A percentile compares a stretch with the other conserved stretches of the same genome.
These are phyloP conservation scores for Himalopsyche anomala DNA, from an alignment of 2,888 invertebrate genomes.

Conservation along the genomic window DNA sequence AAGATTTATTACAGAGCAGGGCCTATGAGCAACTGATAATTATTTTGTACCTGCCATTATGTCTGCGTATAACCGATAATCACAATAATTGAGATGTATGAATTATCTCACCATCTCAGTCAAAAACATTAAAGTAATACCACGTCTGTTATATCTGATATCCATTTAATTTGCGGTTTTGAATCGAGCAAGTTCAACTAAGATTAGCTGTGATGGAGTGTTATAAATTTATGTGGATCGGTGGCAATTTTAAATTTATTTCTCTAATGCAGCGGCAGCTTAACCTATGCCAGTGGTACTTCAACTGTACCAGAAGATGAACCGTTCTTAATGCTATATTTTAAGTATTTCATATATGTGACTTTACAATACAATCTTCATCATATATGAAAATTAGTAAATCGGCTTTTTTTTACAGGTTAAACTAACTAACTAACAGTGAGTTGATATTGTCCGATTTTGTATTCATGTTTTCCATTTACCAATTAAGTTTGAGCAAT, in stretches of 20 bases:
- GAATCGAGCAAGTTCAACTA: not conserved
- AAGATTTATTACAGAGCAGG: not conserved
- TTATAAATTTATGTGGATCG: not conserved
- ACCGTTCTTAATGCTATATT: too few species aligned
- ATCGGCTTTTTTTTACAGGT: too few species aligned
- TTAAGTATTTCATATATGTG: too few species aligned
- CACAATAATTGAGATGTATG: not conserved
- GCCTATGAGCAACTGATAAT: not conserved
- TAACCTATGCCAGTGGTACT: not conserved
- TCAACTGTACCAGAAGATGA: too few species aligned
- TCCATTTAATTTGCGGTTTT: conserved; percentile 13
- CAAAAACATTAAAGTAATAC: not conserved
- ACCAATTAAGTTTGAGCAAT: too few species aligned
- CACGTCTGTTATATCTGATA: not conserved
- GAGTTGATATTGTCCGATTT: too few species aligned
- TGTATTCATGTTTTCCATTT: too few species aligned
- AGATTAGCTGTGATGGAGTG: not conserved
- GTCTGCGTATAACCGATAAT: not conserved
- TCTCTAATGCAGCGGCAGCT: not conserved
- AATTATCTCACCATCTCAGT: not conserved
- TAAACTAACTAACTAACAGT: too few species aligned
- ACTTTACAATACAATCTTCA: too few species aligned
- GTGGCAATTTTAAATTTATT: not conserved
- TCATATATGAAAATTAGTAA: too few species aligned
- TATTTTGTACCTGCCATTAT: not conserved